A percentile compares a stretch with the other conserved stretches of the same genome.
Conservation (phyloP, 2,113 vertebrate species). For the Laticauda laticaudata region DNA sequence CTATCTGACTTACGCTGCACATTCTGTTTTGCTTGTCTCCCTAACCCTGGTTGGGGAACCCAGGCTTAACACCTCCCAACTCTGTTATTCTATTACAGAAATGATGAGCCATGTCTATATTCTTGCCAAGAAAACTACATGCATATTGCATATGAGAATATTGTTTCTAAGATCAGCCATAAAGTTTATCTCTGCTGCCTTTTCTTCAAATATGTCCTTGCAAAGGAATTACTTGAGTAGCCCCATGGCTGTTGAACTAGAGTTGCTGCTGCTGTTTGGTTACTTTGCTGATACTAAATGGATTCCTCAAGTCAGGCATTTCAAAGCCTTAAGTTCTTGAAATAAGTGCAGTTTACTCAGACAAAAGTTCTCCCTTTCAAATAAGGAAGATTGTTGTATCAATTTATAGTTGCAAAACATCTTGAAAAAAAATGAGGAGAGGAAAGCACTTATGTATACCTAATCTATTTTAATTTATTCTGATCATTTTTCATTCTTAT, state of each 20-base stretch:
- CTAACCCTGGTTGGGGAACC: no score
- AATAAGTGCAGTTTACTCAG: neutral
- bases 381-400: neutral
- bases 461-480: slow-evolving; percentile 50
- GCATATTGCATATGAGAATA: neutral
- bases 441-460: neutral
- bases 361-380: neutral
- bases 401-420: neutral
- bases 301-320: neutral
- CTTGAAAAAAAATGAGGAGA: no score
- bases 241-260: neutral
- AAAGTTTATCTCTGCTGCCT: neutral
- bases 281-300: neutral
- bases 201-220: neutral
- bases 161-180: neutral
- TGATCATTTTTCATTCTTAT: neutral
- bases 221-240: neutral
- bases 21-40: no score
- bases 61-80: no score
- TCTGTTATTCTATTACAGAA: neutral
- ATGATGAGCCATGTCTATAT: neutral
- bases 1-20: no score
- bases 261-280: neutral
- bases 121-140: neutral
- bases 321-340: neutral